These are phyloP conservation scores for Xylophagus ater DNA, from an alignment of 2,888 invertebrate species.

Conservation along the genomic window DNA sequence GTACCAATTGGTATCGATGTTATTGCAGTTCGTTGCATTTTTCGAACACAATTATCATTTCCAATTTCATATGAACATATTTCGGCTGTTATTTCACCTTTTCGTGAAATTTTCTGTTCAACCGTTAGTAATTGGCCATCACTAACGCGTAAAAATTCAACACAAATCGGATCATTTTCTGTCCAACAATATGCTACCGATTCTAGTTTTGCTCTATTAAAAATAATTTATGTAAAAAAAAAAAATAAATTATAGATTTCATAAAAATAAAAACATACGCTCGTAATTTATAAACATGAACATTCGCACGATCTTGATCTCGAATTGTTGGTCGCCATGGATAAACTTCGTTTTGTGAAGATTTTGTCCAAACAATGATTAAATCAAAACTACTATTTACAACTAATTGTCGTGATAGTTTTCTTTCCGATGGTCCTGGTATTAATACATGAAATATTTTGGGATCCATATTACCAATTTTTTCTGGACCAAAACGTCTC, in stretches of 20 bases:
- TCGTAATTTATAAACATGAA: constrained; percentile 66
- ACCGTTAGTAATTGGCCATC: constrained; percentile 63
- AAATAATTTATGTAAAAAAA: constrained; percentile 20
- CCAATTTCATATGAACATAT: constrained; percentile 50
- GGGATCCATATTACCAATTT: constrained; percentile 57
- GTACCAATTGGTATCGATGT: constrained; percentile 60
- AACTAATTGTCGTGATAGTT: constrained; percentile 32
- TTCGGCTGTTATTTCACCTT: constrained; percentile 61
- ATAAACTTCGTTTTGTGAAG: constrained; percentile 73
- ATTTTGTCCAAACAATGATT: constrained; percentile 76
- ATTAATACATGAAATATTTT: constrained; percentile 44
- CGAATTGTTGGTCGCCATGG: constrained; percentile 83
- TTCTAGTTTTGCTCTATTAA: constrained; percentile 54
- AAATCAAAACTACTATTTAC: constrained; percentile 37
- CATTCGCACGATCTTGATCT: constrained; percentile 78
- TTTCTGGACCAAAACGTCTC: constrained; percentile 45
- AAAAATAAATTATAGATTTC: constrained; percentile 20
- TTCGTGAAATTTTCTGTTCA: constrained; percentile 68
- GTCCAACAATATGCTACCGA: constrained; percentile 71
- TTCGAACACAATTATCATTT: constrained; percentile 30
- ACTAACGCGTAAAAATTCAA: constrained; percentile 60
- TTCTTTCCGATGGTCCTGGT: constrained; percentile 34
- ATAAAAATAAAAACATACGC: constrained; percentile 42
- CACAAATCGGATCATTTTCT: constrained; percentile 78
- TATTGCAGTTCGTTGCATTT: constrained; percentile 53